These are phyloP conservation scores for Toxostoma redivivum DNA, from an alignment of 2,113 vertebrate genomes.

Conservation along the genomic window DNA sequence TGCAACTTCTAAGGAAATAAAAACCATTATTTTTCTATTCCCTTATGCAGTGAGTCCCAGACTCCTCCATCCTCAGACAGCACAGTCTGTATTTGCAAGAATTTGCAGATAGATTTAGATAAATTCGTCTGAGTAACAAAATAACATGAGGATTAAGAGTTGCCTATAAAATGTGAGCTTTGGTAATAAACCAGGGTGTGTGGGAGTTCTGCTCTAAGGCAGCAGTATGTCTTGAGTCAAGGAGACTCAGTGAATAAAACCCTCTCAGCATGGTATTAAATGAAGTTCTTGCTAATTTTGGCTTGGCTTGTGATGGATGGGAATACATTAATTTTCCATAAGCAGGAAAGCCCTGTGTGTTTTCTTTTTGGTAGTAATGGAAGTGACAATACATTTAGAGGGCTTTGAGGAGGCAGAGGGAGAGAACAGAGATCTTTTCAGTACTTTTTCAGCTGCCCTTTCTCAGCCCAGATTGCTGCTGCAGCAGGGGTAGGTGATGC, in stretches of 20 bases:
- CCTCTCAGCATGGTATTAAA: constrained; percentile 6
- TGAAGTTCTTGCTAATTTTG: constrained; percentile 29
- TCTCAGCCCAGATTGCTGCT: not conserved
- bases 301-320: not conserved
- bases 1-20: not conserved
- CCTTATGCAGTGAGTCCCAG: not conserved
- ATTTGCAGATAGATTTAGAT: constrained; percentile 10
- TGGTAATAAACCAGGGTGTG: constrained; percentile 40
- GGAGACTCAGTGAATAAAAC: constrained; percentile 11
- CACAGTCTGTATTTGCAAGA: constrained; percentile 19
- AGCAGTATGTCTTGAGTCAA: not conserved
- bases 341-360: not conserved
- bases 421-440: not conserved
- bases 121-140: constrained; percentile 23
- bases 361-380: not conserved
- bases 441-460: not conserved
- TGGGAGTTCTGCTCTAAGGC: constrained; percentile 27
- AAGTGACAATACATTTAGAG: not conserved
- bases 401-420: not conserved
- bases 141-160: constrained; percentile 26
- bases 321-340: not conserved
- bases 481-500: not conserved
- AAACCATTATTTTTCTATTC: not conserved
- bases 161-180: constrained; percentile 41
- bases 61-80: constrained; percentile 4